Base-by-base conservation (phyloP, 1,140 invertebrate genomes). In the Anoplophora glabripennis region DNA sequence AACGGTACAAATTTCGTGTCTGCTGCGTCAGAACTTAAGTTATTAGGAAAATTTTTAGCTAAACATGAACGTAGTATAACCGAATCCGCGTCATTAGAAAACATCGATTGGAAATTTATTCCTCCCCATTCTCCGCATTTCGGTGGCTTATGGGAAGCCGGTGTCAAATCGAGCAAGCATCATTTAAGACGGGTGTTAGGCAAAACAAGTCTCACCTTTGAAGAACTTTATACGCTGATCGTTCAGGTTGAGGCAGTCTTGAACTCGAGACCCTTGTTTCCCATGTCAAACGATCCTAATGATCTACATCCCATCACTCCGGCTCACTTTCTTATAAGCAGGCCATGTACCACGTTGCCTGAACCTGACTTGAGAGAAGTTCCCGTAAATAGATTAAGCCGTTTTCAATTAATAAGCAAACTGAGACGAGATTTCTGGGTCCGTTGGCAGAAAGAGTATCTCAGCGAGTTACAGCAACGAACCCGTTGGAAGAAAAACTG, bases 381-480 rank as follows among this genome's bases (percentile, higher is more conserved):
- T 28, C 21, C 21, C 21, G 5, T 28, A 3, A 28, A 28, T 5
- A 28, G 21, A 28, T 28, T 28, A 5, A 28, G 21, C 5, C 21
- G 21, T 3, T 28, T 28, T 5, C 21, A 28, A 28, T 28, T 28
- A 28, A 28, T 28, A 28, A 28, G 21, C 21, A 28, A 28, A 28
- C 21, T 28, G 21, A 2, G 21, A 28, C 2, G 21, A 28, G 21
- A 71, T 51, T 69, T 72, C 49, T 72, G 61, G 69, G 45, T 21
- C 11, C 38, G 60, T 53, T 72, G 65, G 66, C 42, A 28, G 1
- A 62, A 48, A n/a, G 66, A 71, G 21, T 70, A 72, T 41, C n/a
- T 70, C 0, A 41, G 54, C 2, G 56, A 68, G 35, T 11, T 67
- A n/a, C 63, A 61, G 28, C n/a, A 57, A 41, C 0, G 67, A 59